Base-by-base conservation (phyloP, 2,113 vertebrate species). In the Terrapene triunguis region DNA sequence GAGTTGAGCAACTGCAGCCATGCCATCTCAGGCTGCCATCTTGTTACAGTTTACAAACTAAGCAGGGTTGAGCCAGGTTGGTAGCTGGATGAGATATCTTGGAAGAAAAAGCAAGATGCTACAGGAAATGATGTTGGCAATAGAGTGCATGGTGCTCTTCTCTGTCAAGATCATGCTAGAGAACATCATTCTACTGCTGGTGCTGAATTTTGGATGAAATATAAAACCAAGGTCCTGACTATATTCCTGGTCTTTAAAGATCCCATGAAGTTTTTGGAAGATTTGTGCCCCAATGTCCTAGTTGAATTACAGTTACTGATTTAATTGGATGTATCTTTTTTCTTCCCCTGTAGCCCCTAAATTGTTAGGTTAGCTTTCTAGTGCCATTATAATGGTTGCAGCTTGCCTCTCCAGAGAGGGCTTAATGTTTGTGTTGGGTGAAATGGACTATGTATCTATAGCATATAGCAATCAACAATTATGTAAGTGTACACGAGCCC, bases 51-150 rank as follows among this genome's bases (percentile, higher is more conserved):
- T 44, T 3, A 51, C 0, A 19, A 80, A 42, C 21, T 16, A n/a
- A 38, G 55, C 50, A 81, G 92, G 65, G 72, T 48, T 50, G 44
- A 65, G 2, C 24, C 38, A 22, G 19, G 83, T 88, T n/a, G 6
- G 17, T 59, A 35, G 72, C 62, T 83, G 8, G 1, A 2, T 22
- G 19, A 88, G 55, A 90, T 78, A 95, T 42, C 59, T 22, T 32
- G 85, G 76, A 97, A 57, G 72, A 88, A 82, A 89, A 88, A 91
- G 76, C 85, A 82, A 89, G 87, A 21, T 69, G 8, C 55, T 74
- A 76, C 22, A 51, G 17, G 48, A 88, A 93, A 38, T 21, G 14
- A 14, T 27, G 47, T 51, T 69, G 81, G 88, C 74, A 24, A 87
- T 82, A 65, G 88, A 88, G 85, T 65, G 80, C 55, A 51, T 19